These are phyloP conservation scores for Actinia tenebrosa DNA, from an alignment of 64 coral and sea anemone species.

Conservation along the genomic window DNA sequence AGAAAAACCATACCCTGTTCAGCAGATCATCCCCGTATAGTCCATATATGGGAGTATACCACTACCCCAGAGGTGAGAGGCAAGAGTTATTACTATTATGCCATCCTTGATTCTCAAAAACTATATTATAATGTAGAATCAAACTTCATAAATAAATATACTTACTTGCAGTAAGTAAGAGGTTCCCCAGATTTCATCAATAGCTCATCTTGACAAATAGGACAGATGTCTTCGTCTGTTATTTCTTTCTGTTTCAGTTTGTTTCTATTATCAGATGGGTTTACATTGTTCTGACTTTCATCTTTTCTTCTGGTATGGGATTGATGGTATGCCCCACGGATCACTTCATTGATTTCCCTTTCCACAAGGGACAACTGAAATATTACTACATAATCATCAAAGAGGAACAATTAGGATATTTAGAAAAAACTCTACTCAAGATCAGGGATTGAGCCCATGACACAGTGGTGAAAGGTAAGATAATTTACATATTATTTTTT, in stretches of 20 bases:
- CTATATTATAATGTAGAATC: not conserved
- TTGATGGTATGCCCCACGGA: conserved; percentile 62
- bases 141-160: not conserved
- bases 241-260: conserved; percentile 87
- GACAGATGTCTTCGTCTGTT: conserved; percentile 80
- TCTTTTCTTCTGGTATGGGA: conserved; percentile 24
- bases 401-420: not conserved
- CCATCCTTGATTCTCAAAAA: not conserved
- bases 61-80: too few relatives aligned
- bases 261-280: conserved; percentile 38
- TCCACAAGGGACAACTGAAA: conserved; percentile 93
- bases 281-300: conserved; percentile 1
- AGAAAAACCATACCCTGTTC: too few relatives aligned
- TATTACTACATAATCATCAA: conserved; percentile 46
- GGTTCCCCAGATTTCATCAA: conserved; percentile 73
- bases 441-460: too few relatives aligned
- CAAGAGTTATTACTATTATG: too few relatives aligned
- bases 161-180: conserved; percentile 95
- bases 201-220: conserved; percentile 93
- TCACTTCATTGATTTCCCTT: conserved; percentile 93
- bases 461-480: too few relatives aligned
- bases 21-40: too few relatives aligned
- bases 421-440: not conserved
- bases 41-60: too few relatives aligned
- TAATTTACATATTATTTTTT: too few relatives aligned